These are phyloP conservation scores for Sceliomorpha sp. DNA, from an alignment of 2,888 invertebrate genomes.

Conservation along the genomic window DNA sequence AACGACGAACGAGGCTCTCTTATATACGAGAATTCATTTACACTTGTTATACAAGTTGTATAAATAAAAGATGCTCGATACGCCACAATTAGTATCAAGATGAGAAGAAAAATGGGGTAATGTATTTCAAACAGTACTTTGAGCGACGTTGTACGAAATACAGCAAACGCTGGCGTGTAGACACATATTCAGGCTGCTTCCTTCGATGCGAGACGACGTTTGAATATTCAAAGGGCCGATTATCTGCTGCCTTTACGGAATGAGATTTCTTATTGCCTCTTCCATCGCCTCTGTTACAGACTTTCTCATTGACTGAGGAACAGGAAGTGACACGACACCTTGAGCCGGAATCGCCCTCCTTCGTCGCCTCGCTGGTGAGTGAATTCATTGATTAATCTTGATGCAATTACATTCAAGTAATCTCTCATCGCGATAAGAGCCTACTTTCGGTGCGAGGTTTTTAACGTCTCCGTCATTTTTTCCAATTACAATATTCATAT, in stretches of 20 bases:
- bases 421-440: conserved; percentile 43
- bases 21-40: too few species aligned
- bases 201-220: conserved; percentile 39
- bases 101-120: conserved; percentile 13
- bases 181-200: conserved; percentile 40
- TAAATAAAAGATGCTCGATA: neutral
- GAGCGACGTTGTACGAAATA: conserved; percentile 18
- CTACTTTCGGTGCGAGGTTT: conserved; percentile 28
- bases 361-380: conserved; percentile 42
- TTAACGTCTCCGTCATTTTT: conserved; percentile 46
- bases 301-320: conserved; percentile 48
- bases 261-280: conserved; percentile 48
- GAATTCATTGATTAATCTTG: conserved; percentile 56
- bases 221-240: conserved; percentile 53
- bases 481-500: conserved; percentile 43
- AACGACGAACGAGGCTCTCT: too few species aligned
- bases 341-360: conserved; percentile 51
- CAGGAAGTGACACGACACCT: conserved; percentile 55
- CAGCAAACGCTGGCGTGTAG: conserved; percentile 30
- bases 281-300: conserved; percentile 45
- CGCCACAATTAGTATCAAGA: neutral
- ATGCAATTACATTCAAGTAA: conserved; percentile 50
- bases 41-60: too few species aligned
- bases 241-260: conserved; percentile 46
- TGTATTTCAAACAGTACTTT: conserved; percentile 4